Base-by-base conservation (phyloP, 1,140 invertebrate genomes). In the Drosophila suzukii region DNA sequence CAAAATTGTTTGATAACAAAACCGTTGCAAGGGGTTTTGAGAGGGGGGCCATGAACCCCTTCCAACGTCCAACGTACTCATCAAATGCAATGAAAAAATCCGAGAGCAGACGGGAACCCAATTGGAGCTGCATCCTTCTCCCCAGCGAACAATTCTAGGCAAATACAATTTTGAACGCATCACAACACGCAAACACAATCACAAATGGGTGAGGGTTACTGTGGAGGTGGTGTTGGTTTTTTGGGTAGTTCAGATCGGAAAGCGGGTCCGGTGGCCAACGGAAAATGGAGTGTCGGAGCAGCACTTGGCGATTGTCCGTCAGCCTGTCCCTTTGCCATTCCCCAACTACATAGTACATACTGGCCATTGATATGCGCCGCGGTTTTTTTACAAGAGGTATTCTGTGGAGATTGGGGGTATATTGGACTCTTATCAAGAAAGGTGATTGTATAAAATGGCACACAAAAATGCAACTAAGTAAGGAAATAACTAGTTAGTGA, bases 181-280 rank as follows among this genome's bases (percentile, higher is more conserved):
- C 83, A 83, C 83, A 88, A 88, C 83, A 88, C 83, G 84, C 83
- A 88, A 89, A 89, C 83, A 88, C 83, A 88, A 86, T 86, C 83
- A 86, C 83, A 77, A 65, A 58, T 67, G 75, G 56, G 56, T 32
- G 50, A 39, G 47, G 54, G 13, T 24, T 41, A 32, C 13, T 20
- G 17, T 36, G 30, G 10, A n/a, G 24, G 43, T 32, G 3, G 13
- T 20, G 17, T 34, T 36, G 51, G 39, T 11, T 38, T 38, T 12
- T 12, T 32, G 34, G 54, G 60, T 38, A 20, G 20, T 13, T 12
- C 20, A 44, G 13, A 39, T 38, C 17, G 41, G 51, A 50, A 36
- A 15, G 36, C 51, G 53, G 63, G 36, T 38, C 32, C 17, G 38
- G 58, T 32, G 39, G 57, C 63, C 63, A 81, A 62, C 74, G 67